Evolutionary conservation across 2,888 invertebrate species (phyloP).

Genomic region (Melipona bicolor): DNA sequence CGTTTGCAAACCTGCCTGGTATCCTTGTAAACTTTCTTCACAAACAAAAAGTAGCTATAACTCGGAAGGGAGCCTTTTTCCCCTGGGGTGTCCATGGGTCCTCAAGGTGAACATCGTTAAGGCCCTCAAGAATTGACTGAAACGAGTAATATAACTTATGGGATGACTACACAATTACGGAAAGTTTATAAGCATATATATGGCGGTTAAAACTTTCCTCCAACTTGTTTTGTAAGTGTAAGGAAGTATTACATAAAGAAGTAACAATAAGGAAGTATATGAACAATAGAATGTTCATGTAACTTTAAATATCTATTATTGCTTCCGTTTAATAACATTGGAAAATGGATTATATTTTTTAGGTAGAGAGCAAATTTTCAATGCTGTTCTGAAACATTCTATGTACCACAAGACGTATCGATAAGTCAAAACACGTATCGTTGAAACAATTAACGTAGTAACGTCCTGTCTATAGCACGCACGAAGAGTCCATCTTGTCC

Average conservation of each 20-base stretch:
- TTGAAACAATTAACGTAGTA: not conserved
- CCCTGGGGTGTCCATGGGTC: constrained; percentile 3
- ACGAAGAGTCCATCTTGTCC: not conserved
- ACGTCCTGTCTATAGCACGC: not conserved
- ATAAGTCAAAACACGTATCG: not conserved
- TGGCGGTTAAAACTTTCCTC: not conserved
- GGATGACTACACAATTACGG: constrained; percentile 4
- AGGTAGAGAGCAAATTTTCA: no score
- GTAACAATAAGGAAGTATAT: not conserved
- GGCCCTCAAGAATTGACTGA: not conserved
- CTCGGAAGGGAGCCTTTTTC: constrained; percentile 20
- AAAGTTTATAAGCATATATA: not conserved
- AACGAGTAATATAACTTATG: constrained; percentile 19
- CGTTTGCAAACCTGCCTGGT: constrained; percentile 20
- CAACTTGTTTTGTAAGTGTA: not conserved
- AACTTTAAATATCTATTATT: not conserved
- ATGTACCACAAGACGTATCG: not conserved
- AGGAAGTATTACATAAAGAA: not conserved
- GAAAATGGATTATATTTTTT: not conserved
- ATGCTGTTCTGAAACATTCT: not conserved
- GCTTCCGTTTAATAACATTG: not conserved
- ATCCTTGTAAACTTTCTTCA: constrained; percentile 36
- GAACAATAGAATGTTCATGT: not conserved
- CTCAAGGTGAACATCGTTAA: constrained; percentile 30
- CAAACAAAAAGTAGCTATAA: constrained; percentile 36